Conservation (phyloP, 2,797 vertebrate species). For the Oryzias dopingdopingensis region DNA sequence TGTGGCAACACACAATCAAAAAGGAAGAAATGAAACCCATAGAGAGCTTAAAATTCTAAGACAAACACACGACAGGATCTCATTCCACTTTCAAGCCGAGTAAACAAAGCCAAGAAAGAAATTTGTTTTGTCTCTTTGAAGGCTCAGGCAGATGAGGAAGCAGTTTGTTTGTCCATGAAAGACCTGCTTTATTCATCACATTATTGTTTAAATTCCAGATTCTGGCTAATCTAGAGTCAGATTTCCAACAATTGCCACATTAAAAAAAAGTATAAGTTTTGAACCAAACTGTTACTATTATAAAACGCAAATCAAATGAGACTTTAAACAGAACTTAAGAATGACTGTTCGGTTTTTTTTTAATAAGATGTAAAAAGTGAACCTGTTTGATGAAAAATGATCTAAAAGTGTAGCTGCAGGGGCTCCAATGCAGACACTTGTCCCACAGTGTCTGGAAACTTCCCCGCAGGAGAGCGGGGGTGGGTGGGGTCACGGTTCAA, state of each 20-base stretch:
- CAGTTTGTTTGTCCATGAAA: slow-evolving; percentile 72
- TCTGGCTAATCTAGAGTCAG: slow-evolving; percentile 21
- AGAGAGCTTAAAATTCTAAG: slow-evolving; percentile 22
- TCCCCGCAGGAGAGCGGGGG: slow-evolving; percentile 48
- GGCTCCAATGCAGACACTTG: slow-evolving; percentile 28
- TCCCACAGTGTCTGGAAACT: slow-evolving; percentile 61
- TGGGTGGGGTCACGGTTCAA: slow-evolving; percentile 51
- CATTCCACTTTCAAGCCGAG: slow-evolving; percentile 26
- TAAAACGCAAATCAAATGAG: no score
- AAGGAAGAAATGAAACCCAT: slow-evolving; percentile 10
- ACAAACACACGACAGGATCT: slow-evolving; percentile 26
- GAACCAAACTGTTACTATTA: slow-evolving; percentile 8
- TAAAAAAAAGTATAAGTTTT: slow-evolving; percentile 17
- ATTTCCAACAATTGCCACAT: slow-evolving; percentile 17
- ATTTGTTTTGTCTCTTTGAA: slow-evolving; percentile 53
- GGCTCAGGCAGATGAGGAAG: slow-evolving; percentile 54
- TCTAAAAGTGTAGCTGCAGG: slow-evolving; percentile 1
- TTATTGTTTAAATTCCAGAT: slow-evolving; percentile 37
- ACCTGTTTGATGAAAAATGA: slow-evolving; percentile 19
- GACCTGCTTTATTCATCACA: slow-evolving; percentile 51
- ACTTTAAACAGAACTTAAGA: no score
- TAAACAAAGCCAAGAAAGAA: slow-evolving; percentile 27
- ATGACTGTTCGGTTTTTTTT: neutral
- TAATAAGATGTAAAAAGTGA: neutral
- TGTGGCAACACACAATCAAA: slow-evolving; percentile 30